Evolutionary conservation across 1,140 invertebrate genomes (phyloP).

Genomic region (Drosophila guanche): DNA sequence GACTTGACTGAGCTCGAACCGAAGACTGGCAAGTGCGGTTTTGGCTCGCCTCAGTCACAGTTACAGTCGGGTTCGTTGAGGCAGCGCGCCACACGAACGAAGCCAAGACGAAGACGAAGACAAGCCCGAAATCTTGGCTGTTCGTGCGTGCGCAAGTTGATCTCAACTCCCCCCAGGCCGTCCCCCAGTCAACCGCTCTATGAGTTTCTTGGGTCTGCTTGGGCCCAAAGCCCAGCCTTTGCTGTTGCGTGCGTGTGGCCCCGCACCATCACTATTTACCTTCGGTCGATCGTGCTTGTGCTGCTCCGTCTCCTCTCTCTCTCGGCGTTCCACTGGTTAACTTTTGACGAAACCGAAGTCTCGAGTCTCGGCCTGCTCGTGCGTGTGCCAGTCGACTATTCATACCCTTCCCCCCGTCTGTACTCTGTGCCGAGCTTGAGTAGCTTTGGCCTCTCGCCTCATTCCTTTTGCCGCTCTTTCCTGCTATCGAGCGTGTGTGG

Average conservation of each 20-base stretch:
- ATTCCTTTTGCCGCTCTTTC: neutral
- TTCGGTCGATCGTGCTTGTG: no score
- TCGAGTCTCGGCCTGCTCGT: neutral
- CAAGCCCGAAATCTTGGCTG: conserved; percentile 9
- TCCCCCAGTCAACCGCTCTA: neutral
- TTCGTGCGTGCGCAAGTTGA: conserved; percentile 12
- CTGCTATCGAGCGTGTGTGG: conserved; percentile 15
- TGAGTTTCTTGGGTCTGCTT: neutral
- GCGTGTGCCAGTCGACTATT: neutral
- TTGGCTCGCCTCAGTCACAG: conserved; percentile 18
- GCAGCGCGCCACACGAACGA: neutral
- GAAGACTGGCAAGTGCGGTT: conserved; percentile 59
- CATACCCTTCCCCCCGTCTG: neutral
- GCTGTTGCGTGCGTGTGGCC: no score
- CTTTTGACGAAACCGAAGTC: no score
- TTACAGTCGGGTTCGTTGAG: neutral
- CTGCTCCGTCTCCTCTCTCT: no score
- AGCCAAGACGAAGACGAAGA: conserved; percentile 5
- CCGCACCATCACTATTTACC: no score
- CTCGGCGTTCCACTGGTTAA: no score
- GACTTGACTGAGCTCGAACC: conserved; percentile 54
- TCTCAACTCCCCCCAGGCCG: neutral
- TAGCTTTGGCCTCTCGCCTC: conserved; percentile 4
- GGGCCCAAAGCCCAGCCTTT: neutral
- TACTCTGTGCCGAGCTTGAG: neutral